A percentile compares a stretch with the other conserved stretches of the same genome.
These are phyloP conservation scores for Enhydra lutris DNA, from an alignment of 2,113 vertebrate genomes.

Conservation along the genomic window DNA sequence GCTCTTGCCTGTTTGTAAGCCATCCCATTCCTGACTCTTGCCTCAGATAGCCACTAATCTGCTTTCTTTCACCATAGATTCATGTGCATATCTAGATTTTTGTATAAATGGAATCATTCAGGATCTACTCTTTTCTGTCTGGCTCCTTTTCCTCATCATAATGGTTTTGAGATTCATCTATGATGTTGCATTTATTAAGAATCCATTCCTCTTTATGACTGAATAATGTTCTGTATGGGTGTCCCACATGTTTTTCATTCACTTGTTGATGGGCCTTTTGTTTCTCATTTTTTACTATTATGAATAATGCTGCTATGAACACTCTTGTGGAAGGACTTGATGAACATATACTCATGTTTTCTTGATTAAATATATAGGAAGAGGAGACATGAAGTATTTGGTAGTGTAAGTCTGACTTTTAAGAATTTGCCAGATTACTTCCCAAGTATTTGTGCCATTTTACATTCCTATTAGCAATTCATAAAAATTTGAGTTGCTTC, in stretches of 20 bases:
- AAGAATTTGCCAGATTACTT: background rate
- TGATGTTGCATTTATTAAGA: background rate
- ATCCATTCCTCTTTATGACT: background rate
- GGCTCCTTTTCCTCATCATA: background rate
- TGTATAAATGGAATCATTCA: background rate
- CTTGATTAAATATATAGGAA: background rate
- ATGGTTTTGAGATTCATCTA: background rate
- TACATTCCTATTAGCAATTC: background rate
- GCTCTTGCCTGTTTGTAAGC: background rate
- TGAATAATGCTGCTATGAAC: background rate
- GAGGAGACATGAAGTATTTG: background rate
- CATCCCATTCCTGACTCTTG: background rate
- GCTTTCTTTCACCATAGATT: background rate
- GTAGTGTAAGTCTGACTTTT: background rate
- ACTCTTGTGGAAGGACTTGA: background rate
- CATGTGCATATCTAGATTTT: background rate
- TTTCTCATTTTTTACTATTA: background rate
- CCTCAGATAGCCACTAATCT: background rate
- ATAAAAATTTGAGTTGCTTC: background rate
- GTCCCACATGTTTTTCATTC: background rate
- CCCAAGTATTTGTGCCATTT: background rate
- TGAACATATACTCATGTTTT: background rate
- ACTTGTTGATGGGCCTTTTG: background rate
- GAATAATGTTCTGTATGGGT: background rate
- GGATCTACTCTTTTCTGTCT: background rate